These are phyloP conservation scores for Zootoca vivipara DNA, from an alignment of 2,113 vertebrate species.

Conservation along the genomic window DNA sequence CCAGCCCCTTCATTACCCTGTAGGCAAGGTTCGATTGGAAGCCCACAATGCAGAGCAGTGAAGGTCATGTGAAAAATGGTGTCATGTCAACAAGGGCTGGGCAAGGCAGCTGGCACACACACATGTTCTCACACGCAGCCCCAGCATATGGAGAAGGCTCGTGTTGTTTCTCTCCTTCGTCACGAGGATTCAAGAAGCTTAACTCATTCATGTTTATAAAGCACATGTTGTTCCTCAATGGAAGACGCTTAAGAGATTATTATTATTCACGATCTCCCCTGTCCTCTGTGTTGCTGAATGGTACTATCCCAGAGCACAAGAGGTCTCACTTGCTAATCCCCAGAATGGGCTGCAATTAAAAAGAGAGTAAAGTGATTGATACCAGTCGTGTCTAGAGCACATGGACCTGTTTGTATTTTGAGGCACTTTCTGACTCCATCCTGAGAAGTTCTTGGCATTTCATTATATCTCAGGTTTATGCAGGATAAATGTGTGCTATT, in stretches of 20 bases:
- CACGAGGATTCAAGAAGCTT: neutral
- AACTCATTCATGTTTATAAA: slow-evolving; percentile 2
- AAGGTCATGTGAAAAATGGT: neutral
- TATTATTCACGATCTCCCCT: neutral
- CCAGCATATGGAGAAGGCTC: fast-evolving
- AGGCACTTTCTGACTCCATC: neutral
- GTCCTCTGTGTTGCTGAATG: neutral
- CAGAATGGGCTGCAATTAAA: neutral
- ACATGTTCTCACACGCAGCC: neutral
- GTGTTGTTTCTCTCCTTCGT: neutral
- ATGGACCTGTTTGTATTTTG: neutral
- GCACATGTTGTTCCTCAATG: neutral
- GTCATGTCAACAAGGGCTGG: fast-evolving
- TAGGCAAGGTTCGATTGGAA: slow-evolving; percentile 65
- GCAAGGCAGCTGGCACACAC: slow-evolving; percentile 13
- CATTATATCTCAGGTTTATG: neutral
- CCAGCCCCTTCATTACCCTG: slow-evolving; percentile 38
- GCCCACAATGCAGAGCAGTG: slow-evolving; percentile 14
- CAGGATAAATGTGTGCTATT: neutral
- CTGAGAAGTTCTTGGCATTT: neutral
- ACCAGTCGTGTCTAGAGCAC: neutral
- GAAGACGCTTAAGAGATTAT: slow-evolving; percentile 16
- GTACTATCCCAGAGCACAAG: neutral
- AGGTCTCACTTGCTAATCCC: neutral
- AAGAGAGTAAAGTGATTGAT: neutral